Evolutionary conservation across 92 coral and sea anemone genomes (phyloP).

Genomic region (Zoanthus sansibaricus): DNA sequence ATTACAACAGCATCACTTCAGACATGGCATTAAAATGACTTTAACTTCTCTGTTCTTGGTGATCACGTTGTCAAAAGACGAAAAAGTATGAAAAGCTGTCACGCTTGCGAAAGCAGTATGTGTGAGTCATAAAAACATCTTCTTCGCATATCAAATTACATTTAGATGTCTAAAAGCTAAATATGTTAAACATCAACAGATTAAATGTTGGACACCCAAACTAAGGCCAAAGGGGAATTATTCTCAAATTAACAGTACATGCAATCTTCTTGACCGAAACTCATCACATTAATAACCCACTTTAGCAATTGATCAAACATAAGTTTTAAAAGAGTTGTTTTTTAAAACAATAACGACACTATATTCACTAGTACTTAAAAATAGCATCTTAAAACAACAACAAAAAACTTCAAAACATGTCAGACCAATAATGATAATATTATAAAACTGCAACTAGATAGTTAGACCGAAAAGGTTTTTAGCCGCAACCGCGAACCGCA

Average conservation of each 20-base stretch:
- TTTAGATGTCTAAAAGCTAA: conserved; percentile 7
- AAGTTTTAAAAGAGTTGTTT: too few relatives aligned
- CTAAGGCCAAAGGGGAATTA: neutral
- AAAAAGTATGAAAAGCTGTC: neutral
- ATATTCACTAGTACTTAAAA: too few relatives aligned
- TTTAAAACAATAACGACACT: too few relatives aligned
- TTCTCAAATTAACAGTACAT: neutral
- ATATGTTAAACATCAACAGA: conserved; percentile 38
- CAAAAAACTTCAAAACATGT: too few relatives aligned
- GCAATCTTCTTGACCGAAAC: neutral
- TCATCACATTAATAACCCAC: neutral
- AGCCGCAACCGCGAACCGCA: too few relatives aligned
- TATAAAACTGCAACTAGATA: too few relatives aligned
- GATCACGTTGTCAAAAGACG: neutral
- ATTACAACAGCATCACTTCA: neutral
- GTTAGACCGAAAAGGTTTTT: too few relatives aligned
- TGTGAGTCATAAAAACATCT: neutral
- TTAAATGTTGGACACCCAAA: neutral
- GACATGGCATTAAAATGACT: neutral
- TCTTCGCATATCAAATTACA: conserved; percentile 38
- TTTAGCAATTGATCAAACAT: too few relatives aligned
- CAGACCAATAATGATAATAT: too few relatives aligned
- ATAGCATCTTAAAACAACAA: too few relatives aligned
- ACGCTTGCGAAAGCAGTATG: conserved; percentile 16
- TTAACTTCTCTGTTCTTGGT: neutral